A percentile compares a stretch with the other conserved stretches of the same genome.
phyloP scores from a whole-genome alignment of 2,888 invertebrate species.

The Andrena fulva region DNA sequence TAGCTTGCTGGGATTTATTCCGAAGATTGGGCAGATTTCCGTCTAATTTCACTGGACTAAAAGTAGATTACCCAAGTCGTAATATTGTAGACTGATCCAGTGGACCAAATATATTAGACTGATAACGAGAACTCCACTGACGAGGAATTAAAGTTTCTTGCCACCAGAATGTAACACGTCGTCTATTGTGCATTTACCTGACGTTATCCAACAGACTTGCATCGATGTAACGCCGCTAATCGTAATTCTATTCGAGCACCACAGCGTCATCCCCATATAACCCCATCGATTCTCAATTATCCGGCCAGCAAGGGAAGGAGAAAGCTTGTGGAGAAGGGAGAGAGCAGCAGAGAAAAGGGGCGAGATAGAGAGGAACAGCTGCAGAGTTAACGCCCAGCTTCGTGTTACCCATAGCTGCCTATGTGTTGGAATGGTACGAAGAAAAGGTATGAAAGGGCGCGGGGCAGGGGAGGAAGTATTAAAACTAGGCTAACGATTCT shows the following conservation, averaged over 20 bases:
- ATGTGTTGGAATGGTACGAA: slow-evolving; percentile 9
- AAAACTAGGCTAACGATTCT: slow-evolving; percentile 52
- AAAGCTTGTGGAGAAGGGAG: slow-evolving; percentile 10
- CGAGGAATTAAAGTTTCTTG: slow-evolving; percentile 6
- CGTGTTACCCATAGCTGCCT: slow-evolving; percentile 39
- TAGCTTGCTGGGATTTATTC: too few relatives aligned
- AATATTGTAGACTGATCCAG: too few relatives aligned
- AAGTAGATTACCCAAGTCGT: too few relatives aligned
- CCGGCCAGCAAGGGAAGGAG: slow-evolving; percentile 26
- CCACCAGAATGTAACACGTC: not conserved
- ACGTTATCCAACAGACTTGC: slow-evolving; percentile 44
- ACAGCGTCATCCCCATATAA: slow-evolving; percentile 57
- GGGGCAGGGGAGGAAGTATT: slow-evolving; percentile 35
- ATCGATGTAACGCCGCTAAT: slow-evolving; percentile 73
- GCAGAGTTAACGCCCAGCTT: slow-evolving; percentile 58
- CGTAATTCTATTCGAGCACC: slow-evolving; percentile 76
- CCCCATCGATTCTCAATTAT: slow-evolving; percentile 72
- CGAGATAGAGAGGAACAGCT: slow-evolving; percentile 6
- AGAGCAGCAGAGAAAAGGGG: slow-evolving; percentile 14
- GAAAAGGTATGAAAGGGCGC: slow-evolving; percentile 34
- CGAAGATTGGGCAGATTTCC: too few relatives aligned
- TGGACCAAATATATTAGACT: too few relatives aligned
- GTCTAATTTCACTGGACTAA: too few relatives aligned
- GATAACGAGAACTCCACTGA: too few relatives aligned
- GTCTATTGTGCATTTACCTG: slow-evolving; percentile 41